These are phyloP conservation scores for Paguma larvata DNA, from an alignment of 2,797 vertebrate species.

Conservation along the genomic window DNA sequence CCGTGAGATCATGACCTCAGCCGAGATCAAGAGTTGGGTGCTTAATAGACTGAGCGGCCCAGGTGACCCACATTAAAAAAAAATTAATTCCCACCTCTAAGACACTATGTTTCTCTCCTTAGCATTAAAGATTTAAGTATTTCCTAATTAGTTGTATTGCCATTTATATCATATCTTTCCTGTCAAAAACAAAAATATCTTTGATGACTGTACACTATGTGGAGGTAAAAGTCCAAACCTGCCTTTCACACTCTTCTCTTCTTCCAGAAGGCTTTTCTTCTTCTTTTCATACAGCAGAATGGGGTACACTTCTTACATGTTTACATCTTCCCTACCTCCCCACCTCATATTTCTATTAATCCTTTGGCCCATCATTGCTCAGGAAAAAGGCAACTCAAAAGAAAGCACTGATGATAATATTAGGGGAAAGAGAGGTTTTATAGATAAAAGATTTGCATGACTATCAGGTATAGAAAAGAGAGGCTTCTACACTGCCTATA, in stretches of 20 bases:
- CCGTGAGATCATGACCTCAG: no score
- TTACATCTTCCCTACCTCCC: background rate
- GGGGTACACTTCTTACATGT: background rate
- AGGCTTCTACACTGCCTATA: background rate
- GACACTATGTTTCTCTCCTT: background rate
- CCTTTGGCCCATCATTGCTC: background rate
- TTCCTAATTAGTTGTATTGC: background rate
- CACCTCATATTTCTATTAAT: background rate
- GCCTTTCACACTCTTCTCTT: background rate
- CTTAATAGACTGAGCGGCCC: no score
- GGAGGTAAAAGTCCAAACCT: background rate
- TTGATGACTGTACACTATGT: background rate
- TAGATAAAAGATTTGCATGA: background rate
- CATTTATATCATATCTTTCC: background rate
- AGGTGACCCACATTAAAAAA: no score
- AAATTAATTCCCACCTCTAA: background rate
- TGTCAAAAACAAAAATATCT: slow-evolving; percentile 25
- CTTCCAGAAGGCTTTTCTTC: background rate
- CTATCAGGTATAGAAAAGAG: background rate
- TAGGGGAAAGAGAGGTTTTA: background rate
- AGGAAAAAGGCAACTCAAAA: background rate
- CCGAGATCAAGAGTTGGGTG: no score
- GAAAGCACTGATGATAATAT: background rate
- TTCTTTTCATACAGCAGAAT: background rate
- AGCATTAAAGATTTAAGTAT: background rate